Conservation (phyloP, 2,797 vertebrate genomes). For the Muscicapa comitata region DNA sequence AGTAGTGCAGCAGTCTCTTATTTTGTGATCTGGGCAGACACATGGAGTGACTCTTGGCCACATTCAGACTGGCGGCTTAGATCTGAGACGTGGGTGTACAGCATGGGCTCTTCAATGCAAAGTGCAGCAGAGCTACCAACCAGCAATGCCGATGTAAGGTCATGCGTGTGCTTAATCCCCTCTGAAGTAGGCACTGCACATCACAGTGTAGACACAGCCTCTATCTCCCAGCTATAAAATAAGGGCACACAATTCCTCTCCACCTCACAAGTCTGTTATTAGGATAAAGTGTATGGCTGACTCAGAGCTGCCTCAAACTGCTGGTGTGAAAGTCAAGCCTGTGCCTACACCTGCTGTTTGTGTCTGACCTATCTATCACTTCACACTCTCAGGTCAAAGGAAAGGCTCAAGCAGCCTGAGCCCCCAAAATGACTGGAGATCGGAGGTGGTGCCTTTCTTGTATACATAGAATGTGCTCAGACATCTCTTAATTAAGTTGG, state of each 20-base stretch:
- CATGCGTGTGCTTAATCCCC: background rate
- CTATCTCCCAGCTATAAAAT: background rate
- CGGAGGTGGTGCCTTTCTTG: background rate
- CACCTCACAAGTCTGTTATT: background rate
- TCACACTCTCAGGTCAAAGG: background rate
- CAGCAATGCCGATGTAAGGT: background rate
- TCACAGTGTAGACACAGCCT: background rate
- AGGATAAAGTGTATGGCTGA: background rate
- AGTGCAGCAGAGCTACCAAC: background rate
- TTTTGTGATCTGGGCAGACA: background rate
- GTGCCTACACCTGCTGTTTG: background rate
- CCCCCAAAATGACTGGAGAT: background rate
- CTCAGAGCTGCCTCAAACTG: background rate
- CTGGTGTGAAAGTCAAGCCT: background rate
- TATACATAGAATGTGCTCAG: background rate
- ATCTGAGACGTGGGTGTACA: background rate
- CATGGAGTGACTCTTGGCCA: background rate
- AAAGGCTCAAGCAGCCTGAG: background rate
- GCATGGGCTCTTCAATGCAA: background rate
- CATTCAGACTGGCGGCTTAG: background rate
- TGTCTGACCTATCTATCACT: background rate
- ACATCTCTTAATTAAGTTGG: conserved; percentile 64
- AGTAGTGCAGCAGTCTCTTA: background rate
- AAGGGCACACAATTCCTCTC: background rate
- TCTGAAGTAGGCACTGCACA: background rate